Base-by-base conservation (phyloP, 1,140 invertebrate genomes). In the Drosophila lacertosa region DNA sequence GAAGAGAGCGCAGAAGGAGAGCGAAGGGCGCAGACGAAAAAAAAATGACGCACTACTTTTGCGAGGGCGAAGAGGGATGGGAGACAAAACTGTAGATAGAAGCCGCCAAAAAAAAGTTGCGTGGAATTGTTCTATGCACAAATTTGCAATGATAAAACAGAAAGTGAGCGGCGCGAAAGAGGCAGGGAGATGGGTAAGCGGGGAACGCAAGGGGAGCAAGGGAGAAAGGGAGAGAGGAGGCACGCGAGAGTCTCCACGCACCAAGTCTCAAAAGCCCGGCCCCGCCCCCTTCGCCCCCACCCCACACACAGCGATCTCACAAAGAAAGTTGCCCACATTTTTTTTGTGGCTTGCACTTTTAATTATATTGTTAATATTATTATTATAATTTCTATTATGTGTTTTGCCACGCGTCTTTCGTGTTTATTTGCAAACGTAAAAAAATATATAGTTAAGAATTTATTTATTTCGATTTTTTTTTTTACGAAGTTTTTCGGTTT, bases 261-360 rank as follows among this genome's bases (percentile, higher is more conserved):
- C 18, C 37, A 42, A 2, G 11, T n/a, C n/a, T n/a, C 29, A 11
- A 35, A 24, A 13, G 20, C 26, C 7, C 32, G 7, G 16, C 18
- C 24, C 13, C 9, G 13, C 4, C 26, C 3, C 11, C 13, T 4
- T 3, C n/a, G n/a, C 33, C 3, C 11, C 2, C 44, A 24, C 47
- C 20, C 6, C 26, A 20, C 51, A 66, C 42, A 40, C 24, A 48
- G 24, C 55, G 54, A 59, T 58, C 40, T 51, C 54, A 66, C 45
- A 58, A 57, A 60, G 55, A 66, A 65, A 63, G 58, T 62, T n/a
- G 26, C 39, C n/a, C 57, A 54, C 60, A 15, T 35, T 9, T 39
- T 60, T 48, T 42, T 58, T 16, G 15, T 0, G 22, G 24, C 54
- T 63, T 54, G 42, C 51, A 57, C 51, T 64, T 50, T 60, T 33